Base-by-base conservation (phyloP, 2,797 vertebrate genomes). In the Psittacula derbiana region DNA sequence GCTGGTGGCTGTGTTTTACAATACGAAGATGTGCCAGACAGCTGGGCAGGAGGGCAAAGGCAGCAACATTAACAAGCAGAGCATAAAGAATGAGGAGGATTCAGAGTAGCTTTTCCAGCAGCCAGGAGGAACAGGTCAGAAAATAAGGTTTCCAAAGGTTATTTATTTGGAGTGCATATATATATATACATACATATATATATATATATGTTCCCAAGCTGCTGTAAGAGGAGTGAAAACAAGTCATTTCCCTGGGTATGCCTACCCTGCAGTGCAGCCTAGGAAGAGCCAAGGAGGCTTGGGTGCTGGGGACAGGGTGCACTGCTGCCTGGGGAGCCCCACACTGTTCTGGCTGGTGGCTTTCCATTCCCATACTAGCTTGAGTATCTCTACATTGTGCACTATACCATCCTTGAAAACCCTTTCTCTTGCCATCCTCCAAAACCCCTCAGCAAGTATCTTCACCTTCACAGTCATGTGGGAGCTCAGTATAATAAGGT, bases 381-480 rank as follows among this genome's bases (percentile, higher is more conserved):
- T 5, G 2, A 16, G 12, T 72, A 33, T 53, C 40, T 44, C 27
- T 30, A 0, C 2, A 4, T 14, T 58, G 8, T 71, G 27, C 1
- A 1, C 62, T 49, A 5, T 2, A 1, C 20, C 1, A 0, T n/a
- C 33, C 61, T 61, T 46, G 41, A 43, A 75, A 81, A 61, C 5
- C 17, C 28, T 61, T 90, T 38, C 41, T 86, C 10, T 2, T 18
- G 30, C 21, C 28, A 15, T 33, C 41, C 21, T 92, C 82, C 53
- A 60, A 71, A 89, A 49, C 13, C 41, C 19, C 65, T 61, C 46
- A 12, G 23, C 0, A 0, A 44, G 20, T 47, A 19, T 33, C 46
- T 80, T 46, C 62, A 40, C 50, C 58, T 60, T 67, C 40, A 0
- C 0, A 1, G 52, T 62, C 0, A 0, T 33, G 17, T 8, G 17